Base-by-base conservation (phyloP, 1,140 invertebrate species). In the Chionoecetes opilio region DNA sequence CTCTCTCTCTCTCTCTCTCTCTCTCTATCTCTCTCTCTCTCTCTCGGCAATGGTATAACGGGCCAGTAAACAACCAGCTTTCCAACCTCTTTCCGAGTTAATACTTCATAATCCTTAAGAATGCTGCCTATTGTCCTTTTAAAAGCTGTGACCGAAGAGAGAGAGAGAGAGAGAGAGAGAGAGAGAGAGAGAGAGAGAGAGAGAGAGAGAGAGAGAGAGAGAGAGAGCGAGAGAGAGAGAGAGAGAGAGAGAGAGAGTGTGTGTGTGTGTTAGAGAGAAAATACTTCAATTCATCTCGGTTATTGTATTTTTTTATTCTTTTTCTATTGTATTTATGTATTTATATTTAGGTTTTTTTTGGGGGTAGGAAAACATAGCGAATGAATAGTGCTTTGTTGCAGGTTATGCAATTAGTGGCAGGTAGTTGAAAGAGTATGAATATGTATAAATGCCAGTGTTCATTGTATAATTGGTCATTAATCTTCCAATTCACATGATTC, bases 401-500 rank as follows among this genome's bases (percentile, higher is more conserved):
- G 53, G 8, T 11, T n/a, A 75, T 75, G 21, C 63, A 75, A 75
- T 75, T 75, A 75, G 63, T 26, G 26, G 63, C 63, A 75, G 26
- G 8, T 11, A n/a, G 26, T 75, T 75, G 63, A 75, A 63, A 75
- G 63, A 75, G 2, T n/a, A 75, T 75, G 63, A 75, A 75, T 75
- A 75, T 75, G 63, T 75, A 75, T 75, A 75, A 75, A 75, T n/a
- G 63, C 63, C 63, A n/a, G 26, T 75, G 63, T 75, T 75, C 63
- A n/a, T 75, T 75, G 21, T 63, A 75, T 75, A 75, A 75, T 75
- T 75, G 63, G 63, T n/a, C 63, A 75, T 75, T n/a, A 75, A 75
- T 75, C 21, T 21, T 75, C 63, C 63, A 75, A n/a, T 75, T 75
- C 63, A 75, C 21, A n/a, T n/a, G 63, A 75, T 75, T 75, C 21